Percentiles rank a stretch among this genome's conserved stretches.
Conservation (phyloP, 2,797 vertebrate genomes). For the Lepidocolaptes lacrymiger region DNA sequence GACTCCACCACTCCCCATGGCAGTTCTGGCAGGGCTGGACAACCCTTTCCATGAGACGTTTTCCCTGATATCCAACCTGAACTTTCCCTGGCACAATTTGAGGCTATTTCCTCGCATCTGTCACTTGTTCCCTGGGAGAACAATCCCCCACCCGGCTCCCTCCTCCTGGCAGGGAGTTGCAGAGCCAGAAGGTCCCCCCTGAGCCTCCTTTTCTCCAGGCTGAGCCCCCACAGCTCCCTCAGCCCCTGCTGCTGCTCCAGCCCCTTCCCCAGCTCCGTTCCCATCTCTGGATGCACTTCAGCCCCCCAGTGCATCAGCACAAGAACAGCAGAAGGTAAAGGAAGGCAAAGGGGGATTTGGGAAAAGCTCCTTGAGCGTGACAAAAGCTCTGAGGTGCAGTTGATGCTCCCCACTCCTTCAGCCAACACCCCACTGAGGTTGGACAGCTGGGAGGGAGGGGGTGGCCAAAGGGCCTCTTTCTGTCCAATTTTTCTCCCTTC, state of each 20-base stretch:
- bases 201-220: background rate
- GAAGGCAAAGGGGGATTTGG: background rate
- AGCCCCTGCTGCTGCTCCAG: background rate
- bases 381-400: background rate
- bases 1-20: background rate
- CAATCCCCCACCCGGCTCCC: background rate
- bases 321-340: background rate
- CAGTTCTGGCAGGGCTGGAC: background rate
- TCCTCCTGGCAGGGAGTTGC: background rate
- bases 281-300: background rate
- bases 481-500: background rate
- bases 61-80: background rate
- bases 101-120: background rate
- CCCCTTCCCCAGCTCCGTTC: accelerated
- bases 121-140: background rate
- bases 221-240: background rate
- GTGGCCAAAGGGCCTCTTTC: accelerated
- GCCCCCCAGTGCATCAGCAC: background rate
- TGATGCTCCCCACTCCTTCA: background rate
- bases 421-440: accelerated
- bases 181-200: background rate
- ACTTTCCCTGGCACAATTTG: accelerated
- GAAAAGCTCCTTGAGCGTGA: background rate
- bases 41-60: background rate
- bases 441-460: background rate